Percentiles rank a stretch among this genome's conserved stretches.
phyloP scores from a whole-genome alignment of 2,797 vertebrate genomes.

The Masticophis lateralis region DNA sequence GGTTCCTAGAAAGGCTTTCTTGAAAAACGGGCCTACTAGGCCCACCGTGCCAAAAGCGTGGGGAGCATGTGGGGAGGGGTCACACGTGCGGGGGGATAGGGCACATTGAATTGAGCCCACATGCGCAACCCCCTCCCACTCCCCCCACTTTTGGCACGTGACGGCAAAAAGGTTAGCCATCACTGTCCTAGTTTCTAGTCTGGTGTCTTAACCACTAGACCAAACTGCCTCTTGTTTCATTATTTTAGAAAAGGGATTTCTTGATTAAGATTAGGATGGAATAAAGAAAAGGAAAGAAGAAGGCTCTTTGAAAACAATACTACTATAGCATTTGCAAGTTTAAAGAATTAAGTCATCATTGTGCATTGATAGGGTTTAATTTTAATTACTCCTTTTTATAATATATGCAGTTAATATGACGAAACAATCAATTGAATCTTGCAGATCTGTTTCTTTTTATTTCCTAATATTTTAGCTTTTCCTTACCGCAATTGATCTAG shows the following conservation, averaged over 20 bases:
- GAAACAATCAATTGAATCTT: neutral
- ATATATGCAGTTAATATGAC: neutral
- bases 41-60: too few species aligned
- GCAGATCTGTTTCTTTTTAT: neutral
- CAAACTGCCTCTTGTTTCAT: too few species aligned
- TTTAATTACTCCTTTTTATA: neutral
- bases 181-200: too few species aligned
- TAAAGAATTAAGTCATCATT: neutral
- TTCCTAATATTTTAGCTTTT: neutral
- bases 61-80: too few species aligned
- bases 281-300: neutral
- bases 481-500: neutral
- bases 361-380: neutral
- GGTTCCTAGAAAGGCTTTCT: too few species aligned
- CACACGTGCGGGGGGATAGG: too few species aligned
- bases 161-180: too few species aligned
- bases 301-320: neutral
- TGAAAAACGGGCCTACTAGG: too few species aligned
- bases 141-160: too few species aligned
- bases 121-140: too few species aligned
- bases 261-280: neutral
- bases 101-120: too few species aligned
- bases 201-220: too few species aligned
- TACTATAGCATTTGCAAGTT: neutral
- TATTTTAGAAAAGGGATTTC: neutral